Conservation (phyloP, 30 jellyfish, hydroid and myxozoan species). For the Rhopilema esculentum region DNA sequence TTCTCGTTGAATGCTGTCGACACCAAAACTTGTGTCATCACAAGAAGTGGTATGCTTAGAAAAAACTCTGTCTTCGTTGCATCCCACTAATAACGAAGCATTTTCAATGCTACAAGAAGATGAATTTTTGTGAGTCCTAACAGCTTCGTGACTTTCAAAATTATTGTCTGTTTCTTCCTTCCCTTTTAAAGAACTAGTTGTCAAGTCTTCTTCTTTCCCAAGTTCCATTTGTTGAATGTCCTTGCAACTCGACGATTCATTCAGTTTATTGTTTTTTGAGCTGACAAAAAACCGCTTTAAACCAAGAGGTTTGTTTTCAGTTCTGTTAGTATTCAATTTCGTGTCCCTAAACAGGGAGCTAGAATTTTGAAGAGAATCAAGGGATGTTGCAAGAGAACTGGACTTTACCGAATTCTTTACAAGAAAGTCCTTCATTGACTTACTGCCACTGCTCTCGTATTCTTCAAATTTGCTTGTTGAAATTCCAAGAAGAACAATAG, state of each 20-base stretch:
- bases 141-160: too few relatives aligned
- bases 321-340: not conserved
- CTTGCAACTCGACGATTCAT: not conserved
- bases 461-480: constrained; percentile 82
- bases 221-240: not conserved
- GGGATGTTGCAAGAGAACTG: not conserved
- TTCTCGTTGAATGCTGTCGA: not conserved
- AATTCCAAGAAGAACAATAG: constrained; percentile 69
- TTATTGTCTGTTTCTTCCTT: too few relatives aligned
- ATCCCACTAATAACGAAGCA: too few relatives aligned
- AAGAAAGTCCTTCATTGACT: constrained; percentile 63
- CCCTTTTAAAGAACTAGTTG: not conserved
- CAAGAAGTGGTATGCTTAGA: too few relatives aligned
- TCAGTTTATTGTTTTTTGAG: not conserved
- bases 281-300: not conserved
- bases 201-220: not conserved
- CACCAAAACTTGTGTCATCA: too few relatives aligned
- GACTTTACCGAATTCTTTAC: not conserved
- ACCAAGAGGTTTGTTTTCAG: not conserved
- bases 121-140: too few relatives aligned
- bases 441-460: constrained; percentile 8
- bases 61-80: too few relatives aligned
- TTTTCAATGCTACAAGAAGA: too few relatives aligned
- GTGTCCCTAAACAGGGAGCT: not conserved
- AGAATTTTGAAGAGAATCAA: not conserved